These are phyloP conservation scores for Enhydra lutris DNA, from an alignment of 2,113 vertebrate species.

Conservation along the genomic window DNA sequence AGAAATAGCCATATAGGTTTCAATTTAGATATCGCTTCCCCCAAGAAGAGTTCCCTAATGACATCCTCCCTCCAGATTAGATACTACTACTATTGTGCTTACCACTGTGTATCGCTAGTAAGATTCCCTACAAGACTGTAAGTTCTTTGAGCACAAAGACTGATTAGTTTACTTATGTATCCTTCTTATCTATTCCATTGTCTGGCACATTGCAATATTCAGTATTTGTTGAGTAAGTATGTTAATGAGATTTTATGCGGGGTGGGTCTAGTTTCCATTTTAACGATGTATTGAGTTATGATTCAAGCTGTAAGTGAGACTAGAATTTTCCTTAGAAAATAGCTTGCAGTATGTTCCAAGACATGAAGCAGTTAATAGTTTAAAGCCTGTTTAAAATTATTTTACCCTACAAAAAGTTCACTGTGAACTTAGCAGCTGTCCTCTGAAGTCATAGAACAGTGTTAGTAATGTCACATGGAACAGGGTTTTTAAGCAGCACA, in stretches of 20 bases:
- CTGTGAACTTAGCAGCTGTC: neutral
- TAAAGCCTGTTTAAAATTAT: neutral
- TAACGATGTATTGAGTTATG: neutral
- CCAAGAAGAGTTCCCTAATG: neutral
- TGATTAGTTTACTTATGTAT: neutral
- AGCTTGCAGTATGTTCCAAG: neutral
- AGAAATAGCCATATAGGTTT: neutral
- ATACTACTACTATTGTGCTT: neutral
- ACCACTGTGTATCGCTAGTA: neutral
- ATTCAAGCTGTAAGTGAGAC: neutral
- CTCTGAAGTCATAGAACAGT: neutral
- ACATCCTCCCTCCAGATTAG: neutral
- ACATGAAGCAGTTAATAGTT: neutral
- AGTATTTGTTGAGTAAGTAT: neutral
- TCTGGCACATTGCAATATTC: neutral
- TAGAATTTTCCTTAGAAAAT: neutral
- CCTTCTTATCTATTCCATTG: neutral
- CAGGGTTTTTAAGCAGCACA: neutral
- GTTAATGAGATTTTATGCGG: neutral
- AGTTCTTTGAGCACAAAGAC: neutral
- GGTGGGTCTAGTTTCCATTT: neutral
- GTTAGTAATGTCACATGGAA: neutral
- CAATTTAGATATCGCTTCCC: neutral
- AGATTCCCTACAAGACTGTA: neutral
- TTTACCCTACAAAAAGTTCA: neutral